Conservation (phyloP, 2,797 vertebrate genomes). For the Sebastolobus altivelis region DNA sequence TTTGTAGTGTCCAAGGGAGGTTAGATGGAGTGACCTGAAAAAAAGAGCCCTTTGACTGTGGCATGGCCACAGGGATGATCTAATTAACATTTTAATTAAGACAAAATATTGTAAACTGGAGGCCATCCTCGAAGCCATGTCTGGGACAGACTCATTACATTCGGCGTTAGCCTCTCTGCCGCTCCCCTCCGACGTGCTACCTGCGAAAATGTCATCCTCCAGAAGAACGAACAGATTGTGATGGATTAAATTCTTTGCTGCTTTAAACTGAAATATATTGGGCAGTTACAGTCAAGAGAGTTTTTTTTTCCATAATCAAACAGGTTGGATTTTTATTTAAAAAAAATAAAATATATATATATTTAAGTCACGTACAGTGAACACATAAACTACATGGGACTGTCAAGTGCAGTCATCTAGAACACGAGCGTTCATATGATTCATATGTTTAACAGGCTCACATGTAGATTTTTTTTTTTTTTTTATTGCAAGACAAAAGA, state of each 20-base stretch:
- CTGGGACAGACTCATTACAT: slow-evolving; percentile 81
- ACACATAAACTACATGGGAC: not conserved
- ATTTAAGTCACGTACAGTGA: not conserved
- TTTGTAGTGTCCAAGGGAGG: slow-evolving; percentile 69
- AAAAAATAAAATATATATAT: not conserved
- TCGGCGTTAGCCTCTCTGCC: slow-evolving; percentile 53
- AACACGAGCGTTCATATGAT: not conserved
- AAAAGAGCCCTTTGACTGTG: slow-evolving; percentile 59
- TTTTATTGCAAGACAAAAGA: too few species aligned
- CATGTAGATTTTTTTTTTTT: too few species aligned
- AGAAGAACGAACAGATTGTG: slow-evolving; percentile 35
- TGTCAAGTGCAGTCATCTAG: not conserved
- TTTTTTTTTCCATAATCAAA: not conserved
- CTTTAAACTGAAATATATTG: slow-evolving; percentile 20
- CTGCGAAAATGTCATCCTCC: slow-evolving; percentile 57
- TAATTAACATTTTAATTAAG: slow-evolving; percentile 88
- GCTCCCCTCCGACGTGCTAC: slow-evolving; percentile 59
- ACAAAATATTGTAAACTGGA: slow-evolving; percentile 81
- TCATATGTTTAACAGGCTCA: not conserved
- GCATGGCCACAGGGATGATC: slow-evolving; percentile 71
- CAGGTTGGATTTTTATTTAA: slow-evolving; percentile 1
- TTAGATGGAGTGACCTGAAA: slow-evolving; percentile 66
- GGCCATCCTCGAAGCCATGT: slow-evolving; percentile 76
- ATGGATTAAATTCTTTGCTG: slow-evolving; percentile 24
- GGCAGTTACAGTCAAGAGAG: not conserved